Evolutionary conservation across 1,140 invertebrate species (phyloP).

Genomic region (Reticulitermes speratus): DNA sequence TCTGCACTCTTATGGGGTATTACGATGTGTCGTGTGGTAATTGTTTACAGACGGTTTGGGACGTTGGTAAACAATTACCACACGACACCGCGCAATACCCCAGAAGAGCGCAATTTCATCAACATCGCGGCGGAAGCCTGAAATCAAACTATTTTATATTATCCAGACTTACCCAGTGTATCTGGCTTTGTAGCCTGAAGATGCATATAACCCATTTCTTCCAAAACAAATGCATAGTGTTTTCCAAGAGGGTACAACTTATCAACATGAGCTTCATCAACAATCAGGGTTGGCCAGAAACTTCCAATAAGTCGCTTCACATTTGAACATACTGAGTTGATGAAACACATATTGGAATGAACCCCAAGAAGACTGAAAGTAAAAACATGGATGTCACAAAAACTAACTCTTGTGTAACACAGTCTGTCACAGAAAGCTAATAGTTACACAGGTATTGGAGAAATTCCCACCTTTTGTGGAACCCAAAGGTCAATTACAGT

Average conservation of each 20-base stretch:
- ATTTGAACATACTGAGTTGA: conserved; percentile 43
- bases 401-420: neutral
- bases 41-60: too few species aligned
- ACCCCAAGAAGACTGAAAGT: conserved; percentile 59
- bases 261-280: conserved; percentile 51
- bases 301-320: conserved; percentile 56
- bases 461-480: too few species aligned
- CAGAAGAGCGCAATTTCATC: too few species aligned
- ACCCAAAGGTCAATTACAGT: too few species aligned
- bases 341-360: conserved; percentile 65
- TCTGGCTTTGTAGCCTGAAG: conserved; percentile 89
- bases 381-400: neutral
- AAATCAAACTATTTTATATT: too few species aligned
- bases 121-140: too few species aligned
- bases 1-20: too few species aligned
- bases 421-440: too few species aligned
- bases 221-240: conserved; percentile 52
- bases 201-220: conserved; percentile 74
- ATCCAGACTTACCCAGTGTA: conserved; percentile 67
- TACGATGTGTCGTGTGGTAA: too few species aligned
- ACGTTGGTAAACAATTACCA: too few species aligned
- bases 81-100: too few species aligned
- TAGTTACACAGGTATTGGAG: too few species aligned
- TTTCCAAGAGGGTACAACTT: conserved; percentile 62
- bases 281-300: conserved; percentile 56